These are phyloP conservation scores for Nyctereutes procyonoides DNA, from an alignment of 2,113 vertebrate species.

Conservation along the genomic window DNA sequence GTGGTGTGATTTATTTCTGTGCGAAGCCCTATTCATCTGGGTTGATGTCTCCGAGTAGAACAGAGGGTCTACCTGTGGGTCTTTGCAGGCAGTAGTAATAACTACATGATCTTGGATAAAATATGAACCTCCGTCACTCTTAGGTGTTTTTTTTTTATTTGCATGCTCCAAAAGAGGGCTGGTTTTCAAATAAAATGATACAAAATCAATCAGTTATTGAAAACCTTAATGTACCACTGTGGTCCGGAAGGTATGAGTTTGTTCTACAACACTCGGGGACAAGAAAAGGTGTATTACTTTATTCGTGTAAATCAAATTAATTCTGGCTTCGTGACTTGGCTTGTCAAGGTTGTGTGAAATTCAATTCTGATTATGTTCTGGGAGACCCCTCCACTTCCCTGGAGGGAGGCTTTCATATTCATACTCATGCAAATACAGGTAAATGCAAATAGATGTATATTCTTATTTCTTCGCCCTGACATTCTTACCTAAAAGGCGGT, in stretches of 20 bases:
- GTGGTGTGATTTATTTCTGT: not conserved
- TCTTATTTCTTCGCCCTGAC: not conserved
- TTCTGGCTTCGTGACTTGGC: not conserved
- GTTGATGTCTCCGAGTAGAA: not conserved
- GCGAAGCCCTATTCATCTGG: not conserved
- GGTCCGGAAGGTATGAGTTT: not conserved
- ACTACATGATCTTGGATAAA: not conserved
- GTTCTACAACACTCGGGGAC: not conserved
- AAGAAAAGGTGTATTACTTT: not conserved
- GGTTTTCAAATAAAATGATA: not conserved
- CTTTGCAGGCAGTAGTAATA: not conserved
- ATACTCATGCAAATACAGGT: not conserved
- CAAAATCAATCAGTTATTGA: not conserved
- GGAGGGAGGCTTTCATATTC: not conserved
- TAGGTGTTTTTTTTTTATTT: not conserved
- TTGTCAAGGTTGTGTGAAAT: not conserved
- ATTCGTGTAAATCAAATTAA: not conserved
- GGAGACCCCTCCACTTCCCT: not conserved
- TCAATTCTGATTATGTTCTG: not conserved
- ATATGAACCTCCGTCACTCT: not conserved
- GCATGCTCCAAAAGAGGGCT: not conserved
- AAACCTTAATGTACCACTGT: not conserved
- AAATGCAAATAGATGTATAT: not conserved
- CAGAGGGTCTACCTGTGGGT: not conserved
- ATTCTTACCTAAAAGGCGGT: not conserved